Conservation (phyloP, 2,888 invertebrate species). For the Phania funesta region DNA sequence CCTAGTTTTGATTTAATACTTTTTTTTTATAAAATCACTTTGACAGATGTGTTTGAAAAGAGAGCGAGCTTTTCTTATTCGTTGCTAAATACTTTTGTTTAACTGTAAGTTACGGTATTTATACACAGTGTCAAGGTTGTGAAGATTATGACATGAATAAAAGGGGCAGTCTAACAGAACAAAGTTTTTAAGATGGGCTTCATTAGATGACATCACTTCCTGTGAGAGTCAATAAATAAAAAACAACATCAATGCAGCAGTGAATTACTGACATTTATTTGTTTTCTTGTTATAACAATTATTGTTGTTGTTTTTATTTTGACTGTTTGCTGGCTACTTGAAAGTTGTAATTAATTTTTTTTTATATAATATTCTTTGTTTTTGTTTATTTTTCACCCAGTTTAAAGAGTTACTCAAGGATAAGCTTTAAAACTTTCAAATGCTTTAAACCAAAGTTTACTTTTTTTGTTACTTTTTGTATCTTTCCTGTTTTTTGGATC, state of each 20-base stretch:
- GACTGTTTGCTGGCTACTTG: conserved; percentile 1
- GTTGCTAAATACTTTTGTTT: background rate
- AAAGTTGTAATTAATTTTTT: conserved; percentile 19
- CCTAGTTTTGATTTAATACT: background rate
- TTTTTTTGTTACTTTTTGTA: background rate
- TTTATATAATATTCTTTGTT: background rate
- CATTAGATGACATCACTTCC: conserved; percentile 62
- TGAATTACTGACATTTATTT: background rate
- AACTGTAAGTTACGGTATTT: background rate
- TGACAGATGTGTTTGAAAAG: background rate
- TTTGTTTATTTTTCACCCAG: background rate
- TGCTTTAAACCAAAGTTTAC: background rate
- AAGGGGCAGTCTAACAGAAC: background rate
- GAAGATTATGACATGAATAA: background rate
- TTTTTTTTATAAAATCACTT: background rate
- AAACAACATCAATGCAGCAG: background rate
- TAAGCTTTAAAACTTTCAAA: conserved; percentile 4
- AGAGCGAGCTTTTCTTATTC: background rate
- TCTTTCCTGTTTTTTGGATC: background rate
- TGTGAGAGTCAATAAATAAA: conserved; percentile 8
- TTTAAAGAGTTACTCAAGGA: conserved; percentile 30
- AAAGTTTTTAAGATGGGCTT: conserved; percentile 26
- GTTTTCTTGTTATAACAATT: background rate
- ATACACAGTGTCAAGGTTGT: background rate
- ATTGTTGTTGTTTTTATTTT: conserved; percentile 35